Base-by-base conservation (phyloP, 2,888 invertebrate species). In the Dendrolimus houi region DNA sequence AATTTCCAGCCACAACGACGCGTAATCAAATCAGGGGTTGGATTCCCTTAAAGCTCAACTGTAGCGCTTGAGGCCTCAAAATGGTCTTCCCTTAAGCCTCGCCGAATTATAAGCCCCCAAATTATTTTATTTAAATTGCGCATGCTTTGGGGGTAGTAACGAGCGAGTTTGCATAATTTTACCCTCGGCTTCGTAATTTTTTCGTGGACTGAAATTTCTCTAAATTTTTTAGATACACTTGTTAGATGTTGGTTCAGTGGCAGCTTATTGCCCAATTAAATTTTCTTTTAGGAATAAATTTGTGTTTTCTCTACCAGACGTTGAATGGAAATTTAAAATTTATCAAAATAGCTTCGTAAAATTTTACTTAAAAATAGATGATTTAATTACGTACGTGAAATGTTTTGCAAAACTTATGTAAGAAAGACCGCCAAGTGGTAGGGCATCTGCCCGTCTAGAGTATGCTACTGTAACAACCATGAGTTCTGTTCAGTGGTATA, bases 231-330 rank as follows among this genome's bases (percentile, higher is more conserved):
- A 47, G 47, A 47, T 47, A 47, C 47, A 47, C 47, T 47, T 47
- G 47, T 47, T 47, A 47, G 47, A 47, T 2, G 56, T 55, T 10
- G 54, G 54, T 53, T 17, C 58, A 41, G 55, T 54, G 53, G 47
- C 47, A 47, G 47, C 10, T 10, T 47, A 47, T 47, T 47, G 47
- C 9, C 47, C 47, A 47, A 9, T 47, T 47, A 47, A 7, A 7
- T 10, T 10, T 47, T 10, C 10, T 10, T 47, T 47, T 10, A 6
- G 2, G 47, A 47, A 47, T 47, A 47, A 47, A 47, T 47, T 47
- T 47, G 47, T 10, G 9, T 47, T 47, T 6, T 47, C 47, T 47
- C 9, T 47, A 47, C 10, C 47, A 10, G 9, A 9, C 10, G 47
- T 9, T 47, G 47, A 1, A 47, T 10, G 10, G 47, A 47, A 47